Evolutionary conservation across 2,888 invertebrate genomes (phyloP).

Genomic region (Drosophila kokeensis): DNA sequence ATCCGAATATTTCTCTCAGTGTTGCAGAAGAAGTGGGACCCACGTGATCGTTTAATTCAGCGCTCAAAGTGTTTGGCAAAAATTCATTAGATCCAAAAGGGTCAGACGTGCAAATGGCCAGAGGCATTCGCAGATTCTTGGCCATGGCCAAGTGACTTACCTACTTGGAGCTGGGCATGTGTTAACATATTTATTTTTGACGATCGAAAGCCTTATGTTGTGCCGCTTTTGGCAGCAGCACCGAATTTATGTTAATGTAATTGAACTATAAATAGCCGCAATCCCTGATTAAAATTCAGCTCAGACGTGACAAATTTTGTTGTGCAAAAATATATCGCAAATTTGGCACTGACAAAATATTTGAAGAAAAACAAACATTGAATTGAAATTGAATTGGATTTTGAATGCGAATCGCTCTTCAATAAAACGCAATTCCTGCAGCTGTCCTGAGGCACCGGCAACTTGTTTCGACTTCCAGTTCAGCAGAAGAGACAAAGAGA

Average conservation of each 20-base stretch:
- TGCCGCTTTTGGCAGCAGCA: constrained; percentile 37
- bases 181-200: constrained; percentile 19
- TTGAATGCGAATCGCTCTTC: constrained; percentile 4
- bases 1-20: constrained; percentile 42
- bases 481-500: constrained; percentile 3
- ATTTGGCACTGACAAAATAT: constrained; percentile 54
- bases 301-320: constrained; percentile 20
- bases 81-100: constrained; percentile 67
- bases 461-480: constrained; percentile 52
- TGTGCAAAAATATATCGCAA: constrained; percentile 26
- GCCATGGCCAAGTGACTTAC: constrained; percentile 21
- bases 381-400: constrained; percentile 18
- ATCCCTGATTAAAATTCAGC: constrained; percentile 52
- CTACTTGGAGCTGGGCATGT: neutral
- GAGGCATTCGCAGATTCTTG: constrained; percentile 33
- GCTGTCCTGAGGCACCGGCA: constrained; percentile 20
- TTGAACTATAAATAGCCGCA: constrained; percentile 31
- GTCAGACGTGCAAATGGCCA: constrained; percentile 70
- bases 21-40: constrained; percentile 49
- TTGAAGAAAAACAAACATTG: constrained; percentile 20
- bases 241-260: constrained; percentile 57
- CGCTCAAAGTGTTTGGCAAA: constrained; percentile 46
- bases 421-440: constrained; percentile 24
- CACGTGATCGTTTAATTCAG: constrained; percentile 25
- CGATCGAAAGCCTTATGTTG: constrained; percentile 52